Conservation (phyloP, 1,140 invertebrate species). For the Drosophila ercepeae region DNA sequence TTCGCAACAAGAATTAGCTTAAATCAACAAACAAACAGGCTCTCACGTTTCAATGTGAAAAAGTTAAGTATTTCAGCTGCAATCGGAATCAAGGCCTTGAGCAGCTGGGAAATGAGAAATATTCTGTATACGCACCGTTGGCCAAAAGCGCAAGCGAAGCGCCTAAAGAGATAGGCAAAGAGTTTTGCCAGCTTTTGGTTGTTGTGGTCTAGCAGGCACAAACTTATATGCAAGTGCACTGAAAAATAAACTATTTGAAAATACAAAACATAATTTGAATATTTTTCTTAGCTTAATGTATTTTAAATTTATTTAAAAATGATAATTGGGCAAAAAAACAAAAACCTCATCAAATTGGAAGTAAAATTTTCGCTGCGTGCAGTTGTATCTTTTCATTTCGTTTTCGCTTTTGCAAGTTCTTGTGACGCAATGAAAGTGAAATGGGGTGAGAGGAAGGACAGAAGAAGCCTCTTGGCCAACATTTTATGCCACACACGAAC, state of each 20-base stretch:
- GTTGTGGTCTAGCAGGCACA: conserved; percentile 32
- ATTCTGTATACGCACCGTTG: conserved; percentile 71
- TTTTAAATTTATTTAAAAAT: background rate
- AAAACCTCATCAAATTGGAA: background rate
- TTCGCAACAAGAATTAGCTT: conserved; percentile 54
- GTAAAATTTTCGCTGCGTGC: background rate
- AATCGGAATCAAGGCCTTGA: conserved; percentile 51
- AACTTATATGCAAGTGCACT: conserved; percentile 3
- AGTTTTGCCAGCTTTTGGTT: conserved; percentile 33
- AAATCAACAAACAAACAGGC: conserved; percentile 55
- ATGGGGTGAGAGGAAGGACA: conserved; percentile 12
- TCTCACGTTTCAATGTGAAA: conserved; percentile 6
- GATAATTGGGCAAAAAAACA: background rate
- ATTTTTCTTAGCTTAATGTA: too few species aligned
- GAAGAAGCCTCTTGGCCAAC: conserved; percentile 40
- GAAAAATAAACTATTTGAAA: background rate
- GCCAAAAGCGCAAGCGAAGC: conserved; percentile 60
- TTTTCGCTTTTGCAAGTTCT: conserved; percentile 35
- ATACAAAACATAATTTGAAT: too few species aligned
- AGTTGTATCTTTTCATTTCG: conserved; percentile 18
- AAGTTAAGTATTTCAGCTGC: conserved; percentile 25
- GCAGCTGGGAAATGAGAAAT: conserved; percentile 54
- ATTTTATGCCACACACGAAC: conserved; percentile 54
- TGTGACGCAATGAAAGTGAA: conserved; percentile 57
- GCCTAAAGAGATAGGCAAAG: conserved; percentile 45